Conservation (phyloP, 2,113 vertebrate genomes). For the Sakesphorus luctuosus region DNA sequence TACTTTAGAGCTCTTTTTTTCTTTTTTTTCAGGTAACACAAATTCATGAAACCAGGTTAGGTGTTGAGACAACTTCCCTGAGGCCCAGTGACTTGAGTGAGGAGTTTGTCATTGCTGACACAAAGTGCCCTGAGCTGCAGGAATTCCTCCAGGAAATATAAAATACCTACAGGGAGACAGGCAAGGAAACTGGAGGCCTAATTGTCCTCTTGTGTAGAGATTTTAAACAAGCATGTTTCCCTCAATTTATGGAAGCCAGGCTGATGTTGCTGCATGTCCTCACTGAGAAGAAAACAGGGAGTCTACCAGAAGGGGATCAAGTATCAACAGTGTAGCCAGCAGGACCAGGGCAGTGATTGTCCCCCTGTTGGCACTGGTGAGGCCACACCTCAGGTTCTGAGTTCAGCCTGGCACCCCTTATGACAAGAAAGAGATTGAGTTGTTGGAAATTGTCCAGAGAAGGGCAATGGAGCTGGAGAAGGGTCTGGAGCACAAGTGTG, state of each 20-base stretch:
- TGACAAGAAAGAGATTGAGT: background rate
- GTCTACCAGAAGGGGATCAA: background rate
- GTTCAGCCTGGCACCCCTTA: background rate
- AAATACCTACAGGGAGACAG: background rate
- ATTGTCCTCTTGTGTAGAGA: background rate
- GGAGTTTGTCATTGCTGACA: background rate
- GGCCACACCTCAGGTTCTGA: background rate
- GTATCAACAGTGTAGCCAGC: background rate
- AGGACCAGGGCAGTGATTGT: background rate
- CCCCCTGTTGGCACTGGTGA: background rate
- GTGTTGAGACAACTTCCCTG: background rate
- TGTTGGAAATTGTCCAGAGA: background rate
- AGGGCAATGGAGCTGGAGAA: background rate
- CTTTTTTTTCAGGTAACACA: background rate
- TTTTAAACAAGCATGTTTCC: background rate
- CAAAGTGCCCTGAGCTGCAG: background rate
- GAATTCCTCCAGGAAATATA: constrained; percentile 21
- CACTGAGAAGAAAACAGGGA: background rate
- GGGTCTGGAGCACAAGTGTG: background rate
- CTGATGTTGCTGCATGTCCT: background rate
- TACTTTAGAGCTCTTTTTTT: background rate
- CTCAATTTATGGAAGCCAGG: background rate
- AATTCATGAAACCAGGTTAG: background rate
- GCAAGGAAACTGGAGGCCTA: background rate
- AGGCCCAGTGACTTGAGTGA: background rate